These are phyloP conservation scores for Chinchilla lanigera DNA, from an alignment of 2,113 vertebrate species.

Conservation along the genomic window DNA sequence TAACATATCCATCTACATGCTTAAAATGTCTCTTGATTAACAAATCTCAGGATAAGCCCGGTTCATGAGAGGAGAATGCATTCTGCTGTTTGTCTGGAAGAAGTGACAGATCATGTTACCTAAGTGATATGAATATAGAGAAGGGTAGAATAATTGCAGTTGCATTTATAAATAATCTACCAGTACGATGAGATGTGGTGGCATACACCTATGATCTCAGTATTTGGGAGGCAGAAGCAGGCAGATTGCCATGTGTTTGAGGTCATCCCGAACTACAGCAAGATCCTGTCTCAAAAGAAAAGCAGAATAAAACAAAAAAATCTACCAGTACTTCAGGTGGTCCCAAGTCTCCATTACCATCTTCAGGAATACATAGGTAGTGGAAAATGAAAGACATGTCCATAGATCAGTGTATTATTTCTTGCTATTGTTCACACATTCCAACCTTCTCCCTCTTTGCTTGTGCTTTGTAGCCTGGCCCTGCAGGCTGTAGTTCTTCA, in stretches of 20 bases:
- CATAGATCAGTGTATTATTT: rapidly evolving
- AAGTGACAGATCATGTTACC: background rate
- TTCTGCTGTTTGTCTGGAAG: background rate
- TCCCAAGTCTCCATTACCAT: background rate
- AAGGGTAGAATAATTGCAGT: background rate
- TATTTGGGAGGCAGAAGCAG: background rate
- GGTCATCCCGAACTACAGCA: background rate
- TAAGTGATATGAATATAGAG: background rate
- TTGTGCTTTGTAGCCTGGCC: background rate
- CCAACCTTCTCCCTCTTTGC: too few species aligned
- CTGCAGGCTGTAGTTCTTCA: background rate
- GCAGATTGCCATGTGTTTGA: background rate
- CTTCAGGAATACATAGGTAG: background rate
- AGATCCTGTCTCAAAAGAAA: background rate
- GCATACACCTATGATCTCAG: background rate
- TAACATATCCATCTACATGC: background rate
- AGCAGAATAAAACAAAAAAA: background rate
- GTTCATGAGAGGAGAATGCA: background rate
- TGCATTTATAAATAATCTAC: background rate
- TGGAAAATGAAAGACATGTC: background rate
- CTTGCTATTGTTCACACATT: too few species aligned
- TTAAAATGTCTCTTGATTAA: background rate
- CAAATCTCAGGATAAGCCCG: background rate
- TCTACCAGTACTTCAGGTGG: background rate
- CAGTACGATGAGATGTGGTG: background rate